Conservation (phyloP, 2,113 vertebrate genomes). For the mouse (Mus musculus) region DNA sequence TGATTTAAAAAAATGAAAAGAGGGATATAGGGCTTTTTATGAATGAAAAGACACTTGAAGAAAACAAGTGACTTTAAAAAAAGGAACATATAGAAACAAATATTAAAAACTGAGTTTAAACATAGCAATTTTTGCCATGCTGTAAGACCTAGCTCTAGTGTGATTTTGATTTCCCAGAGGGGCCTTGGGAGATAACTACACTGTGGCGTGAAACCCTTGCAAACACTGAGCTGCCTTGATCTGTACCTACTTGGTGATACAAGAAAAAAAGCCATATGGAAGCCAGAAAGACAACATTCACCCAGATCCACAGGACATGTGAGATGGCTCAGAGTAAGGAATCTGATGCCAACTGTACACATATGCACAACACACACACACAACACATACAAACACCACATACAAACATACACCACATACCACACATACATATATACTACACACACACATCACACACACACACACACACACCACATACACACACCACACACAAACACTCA, state of each 20-base stretch:
- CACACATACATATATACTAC: background rate
- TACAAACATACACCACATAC: too few relatives aligned
- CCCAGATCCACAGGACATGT: background rate
- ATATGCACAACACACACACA: background rate
- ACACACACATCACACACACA: background rate
- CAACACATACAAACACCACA: background rate
- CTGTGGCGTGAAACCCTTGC: background rate
- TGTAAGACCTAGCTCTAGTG: background rate
- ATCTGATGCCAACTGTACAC: background rate
- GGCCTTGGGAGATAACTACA: background rate
- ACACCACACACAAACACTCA: too few relatives aligned
- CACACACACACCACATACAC: too few relatives aligned
- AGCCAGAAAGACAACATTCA: background rate
- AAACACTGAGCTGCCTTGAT: background rate
- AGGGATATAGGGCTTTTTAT: background rate
- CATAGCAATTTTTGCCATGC: background rate
- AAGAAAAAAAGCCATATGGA: background rate
- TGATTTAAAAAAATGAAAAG: background rate
- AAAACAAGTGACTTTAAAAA: background rate
- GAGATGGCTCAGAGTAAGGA: background rate
- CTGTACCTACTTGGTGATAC: too few relatives aligned
- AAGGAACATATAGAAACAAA: conserved; percentile 11
- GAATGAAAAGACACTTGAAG: background rate
- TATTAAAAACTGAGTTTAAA: background rate
- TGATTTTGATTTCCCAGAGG: background rate